phyloP scores from a whole-genome alignment of 2,888 invertebrate species.

The Drosophila affinis region DNA sequence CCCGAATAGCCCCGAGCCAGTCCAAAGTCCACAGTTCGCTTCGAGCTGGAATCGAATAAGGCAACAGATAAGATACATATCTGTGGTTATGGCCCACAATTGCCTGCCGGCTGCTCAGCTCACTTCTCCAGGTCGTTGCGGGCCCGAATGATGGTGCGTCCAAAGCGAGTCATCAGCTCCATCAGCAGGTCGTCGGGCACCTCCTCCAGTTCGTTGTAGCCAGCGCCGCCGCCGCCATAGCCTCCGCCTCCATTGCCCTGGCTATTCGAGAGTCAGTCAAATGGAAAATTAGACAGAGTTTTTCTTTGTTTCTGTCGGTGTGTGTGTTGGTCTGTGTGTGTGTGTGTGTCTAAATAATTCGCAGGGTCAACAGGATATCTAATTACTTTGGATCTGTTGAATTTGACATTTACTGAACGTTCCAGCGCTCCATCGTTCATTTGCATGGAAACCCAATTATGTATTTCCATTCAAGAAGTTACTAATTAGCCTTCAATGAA shows the following conservation, averaged over 20 bases:
- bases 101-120: slow-evolving; percentile 74
- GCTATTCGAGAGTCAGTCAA: slow-evolving; percentile 67
- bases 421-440: slow-evolving; percentile 6
- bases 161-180: slow-evolving; percentile 90
- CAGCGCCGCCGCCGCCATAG: slow-evolving; percentile 55
- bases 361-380: slow-evolving; percentile 24
- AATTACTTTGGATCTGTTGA: slow-evolving; percentile 42
- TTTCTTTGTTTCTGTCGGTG: slow-evolving; percentile 3
- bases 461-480: slow-evolving; percentile 44
- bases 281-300: slow-evolving; percentile 63
- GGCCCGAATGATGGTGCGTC: slow-evolving; percentile 90
- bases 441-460: slow-evolving; percentile 39
- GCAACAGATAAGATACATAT: neutral
- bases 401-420: slow-evolving; percentile 28
- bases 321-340: neutral
- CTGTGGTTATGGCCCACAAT: neutral
- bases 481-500: slow-evolving; percentile 46
- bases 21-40: slow-evolving; percentile 94
- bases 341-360: slow-evolving; percentile 3
- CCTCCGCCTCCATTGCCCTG: slow-evolving; percentile 70
- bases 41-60: slow-evolving; percentile 86
- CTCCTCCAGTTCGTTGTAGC: slow-evolving; percentile 86
- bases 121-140: slow-evolving; percentile 92
- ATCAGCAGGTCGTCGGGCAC: slow-evolving; percentile 90
- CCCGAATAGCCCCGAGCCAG: slow-evolving; percentile 95